Percentiles rank a stretch among this genome's conserved stretches.
phyloP scores from a whole-genome alignment of 1,140 invertebrate species.

The Melipona quadrifasciata region DNA sequence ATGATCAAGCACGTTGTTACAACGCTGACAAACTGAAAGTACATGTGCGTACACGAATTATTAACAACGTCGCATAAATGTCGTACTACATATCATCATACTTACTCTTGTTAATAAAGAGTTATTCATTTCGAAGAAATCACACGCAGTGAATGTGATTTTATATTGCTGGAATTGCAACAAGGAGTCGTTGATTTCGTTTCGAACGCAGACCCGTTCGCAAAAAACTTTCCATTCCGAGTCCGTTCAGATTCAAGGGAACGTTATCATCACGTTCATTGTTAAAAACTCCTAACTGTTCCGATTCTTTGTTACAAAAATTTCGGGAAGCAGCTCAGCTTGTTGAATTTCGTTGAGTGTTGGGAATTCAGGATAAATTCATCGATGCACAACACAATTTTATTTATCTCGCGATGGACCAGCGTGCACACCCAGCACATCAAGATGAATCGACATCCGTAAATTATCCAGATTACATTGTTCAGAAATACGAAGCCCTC shows the following conservation, averaged over 20 bases:
- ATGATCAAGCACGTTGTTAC: constrained; percentile 75
- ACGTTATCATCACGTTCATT: background rate
- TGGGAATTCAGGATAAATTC: constrained; percentile 54
- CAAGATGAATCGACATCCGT: constrained; percentile 59
- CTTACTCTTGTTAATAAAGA: constrained; percentile 66
- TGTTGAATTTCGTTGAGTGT: background rate
- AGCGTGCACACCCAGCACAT: constrained; percentile 67
- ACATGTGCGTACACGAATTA: background rate
- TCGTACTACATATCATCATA: background rate
- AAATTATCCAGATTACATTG: constrained; percentile 72
- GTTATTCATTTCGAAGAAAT: constrained; percentile 72
- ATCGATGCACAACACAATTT: constrained; percentile 57
- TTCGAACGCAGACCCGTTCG: constrained; percentile 54
- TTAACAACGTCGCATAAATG: background rate
- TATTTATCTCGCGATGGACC: constrained; percentile 57
- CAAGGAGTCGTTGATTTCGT: constrained; percentile 69
- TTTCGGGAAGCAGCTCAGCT: background rate
- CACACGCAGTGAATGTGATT: constrained; percentile 64
- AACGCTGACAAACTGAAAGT: constrained; percentile 71
- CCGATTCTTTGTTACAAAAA: background rate
- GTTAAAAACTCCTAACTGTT: background rate
- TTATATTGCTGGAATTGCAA: constrained; percentile 62
- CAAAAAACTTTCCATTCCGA: constrained; percentile 43
- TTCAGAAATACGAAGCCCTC: constrained; percentile 69
- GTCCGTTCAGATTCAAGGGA: constrained; percentile 15